These are phyloP conservation scores for Dolichomitus sp. DNA, from an alignment of 2,888 invertebrate species.

Conservation along the genomic window DNA sequence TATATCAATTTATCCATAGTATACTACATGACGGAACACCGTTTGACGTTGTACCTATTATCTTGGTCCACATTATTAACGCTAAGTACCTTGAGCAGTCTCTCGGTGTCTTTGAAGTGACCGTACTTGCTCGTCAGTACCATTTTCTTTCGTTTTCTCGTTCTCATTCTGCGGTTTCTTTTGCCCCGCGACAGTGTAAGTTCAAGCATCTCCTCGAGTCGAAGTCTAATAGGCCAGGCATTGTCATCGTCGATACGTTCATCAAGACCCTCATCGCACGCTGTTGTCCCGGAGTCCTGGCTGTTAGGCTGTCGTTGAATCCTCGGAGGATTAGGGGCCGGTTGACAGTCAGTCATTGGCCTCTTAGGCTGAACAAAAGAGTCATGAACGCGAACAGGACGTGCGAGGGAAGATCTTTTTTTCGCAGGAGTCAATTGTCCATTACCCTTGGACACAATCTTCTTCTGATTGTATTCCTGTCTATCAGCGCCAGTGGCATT, in stretches of 20 bases:
- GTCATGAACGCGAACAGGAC: slow-evolving; percentile 83
- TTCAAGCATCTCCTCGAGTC: slow-evolving; percentile 83
- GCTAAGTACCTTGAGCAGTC: slow-evolving; percentile 84
- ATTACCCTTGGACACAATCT: slow-evolving; percentile 15
- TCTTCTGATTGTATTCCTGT: slow-evolving; percentile 38
- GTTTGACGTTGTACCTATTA: slow-evolving; percentile 83
- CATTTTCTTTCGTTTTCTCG: slow-evolving; percentile 76
- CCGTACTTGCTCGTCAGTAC: slow-evolving; percentile 75
- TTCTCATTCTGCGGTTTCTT: slow-evolving; percentile 76
- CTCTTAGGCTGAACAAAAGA: slow-evolving; percentile 69
- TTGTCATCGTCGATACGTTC: slow-evolving; percentile 72
- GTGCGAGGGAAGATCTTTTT: slow-evolving; percentile 81
- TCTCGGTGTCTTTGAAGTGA: slow-evolving; percentile 83
- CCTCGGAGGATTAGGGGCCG: background rate
- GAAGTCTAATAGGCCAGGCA: slow-evolving; percentile 79
- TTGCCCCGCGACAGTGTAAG: slow-evolving; percentile 76
- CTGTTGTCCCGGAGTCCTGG: slow-evolving; percentile 66
- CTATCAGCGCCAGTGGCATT: slow-evolving; percentile 1
- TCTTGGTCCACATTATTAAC: slow-evolving; percentile 85
- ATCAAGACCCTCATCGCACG: slow-evolving; percentile 68
- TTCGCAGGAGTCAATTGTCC: slow-evolving; percentile 77
- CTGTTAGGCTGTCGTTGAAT: slow-evolving; percentile 63
- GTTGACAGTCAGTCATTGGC: slow-evolving; percentile 53
- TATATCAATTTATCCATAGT: slow-evolving; percentile 16
- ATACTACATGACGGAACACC: slow-evolving; percentile 84